A percentile compares a stretch with the other conserved stretches of the same genome.
Evolutionary conservation across 2,797 vertebrate genomes (phyloP).

Genomic region (Oryzias sinensis): DNA sequence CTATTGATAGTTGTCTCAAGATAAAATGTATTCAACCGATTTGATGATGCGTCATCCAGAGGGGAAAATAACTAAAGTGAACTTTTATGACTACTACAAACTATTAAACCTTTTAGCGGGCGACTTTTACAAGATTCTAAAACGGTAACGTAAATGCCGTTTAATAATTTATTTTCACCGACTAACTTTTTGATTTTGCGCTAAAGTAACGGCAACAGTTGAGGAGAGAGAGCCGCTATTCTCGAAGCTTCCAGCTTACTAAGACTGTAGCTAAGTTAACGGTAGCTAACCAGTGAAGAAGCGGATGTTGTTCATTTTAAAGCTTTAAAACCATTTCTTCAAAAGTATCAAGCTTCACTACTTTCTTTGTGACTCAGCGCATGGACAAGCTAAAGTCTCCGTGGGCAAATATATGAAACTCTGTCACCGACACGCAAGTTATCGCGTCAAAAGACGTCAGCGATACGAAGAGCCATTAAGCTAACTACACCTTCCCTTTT

Average conservation of each 20-base stretch:
- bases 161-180: too few species aligned
- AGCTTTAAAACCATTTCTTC: constrained; percentile 30
- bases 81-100: too few species aligned
- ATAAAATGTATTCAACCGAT: too few species aligned
- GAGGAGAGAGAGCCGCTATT: neutral
- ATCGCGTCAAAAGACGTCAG: constrained; percentile 87
- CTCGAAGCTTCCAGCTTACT: constrained; percentile 7
- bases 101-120: too few species aligned
- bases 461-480: constrained; percentile 82
- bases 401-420: constrained; percentile 77
- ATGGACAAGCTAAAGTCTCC: constrained; percentile 66
- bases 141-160: too few species aligned
- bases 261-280: constrained; percentile 34
- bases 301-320: constrained; percentile 44
- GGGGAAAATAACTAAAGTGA: too few species aligned
- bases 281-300: constrained; percentile 45
- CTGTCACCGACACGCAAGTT: constrained; percentile 83
- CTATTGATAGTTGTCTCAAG: too few species aligned
- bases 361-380: constrained; percentile 30
- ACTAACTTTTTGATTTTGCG: too few species aligned
- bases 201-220: too few species aligned
- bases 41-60: too few species aligned
- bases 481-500: constrained; percentile 79
- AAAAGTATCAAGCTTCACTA: neutral
- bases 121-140: too few species aligned